These are phyloP conservation scores for Halichondria panicea DNA, from an alignment of 37 sponge, comb jelly and placozoan genomes.

Conservation along the genomic window DNA sequence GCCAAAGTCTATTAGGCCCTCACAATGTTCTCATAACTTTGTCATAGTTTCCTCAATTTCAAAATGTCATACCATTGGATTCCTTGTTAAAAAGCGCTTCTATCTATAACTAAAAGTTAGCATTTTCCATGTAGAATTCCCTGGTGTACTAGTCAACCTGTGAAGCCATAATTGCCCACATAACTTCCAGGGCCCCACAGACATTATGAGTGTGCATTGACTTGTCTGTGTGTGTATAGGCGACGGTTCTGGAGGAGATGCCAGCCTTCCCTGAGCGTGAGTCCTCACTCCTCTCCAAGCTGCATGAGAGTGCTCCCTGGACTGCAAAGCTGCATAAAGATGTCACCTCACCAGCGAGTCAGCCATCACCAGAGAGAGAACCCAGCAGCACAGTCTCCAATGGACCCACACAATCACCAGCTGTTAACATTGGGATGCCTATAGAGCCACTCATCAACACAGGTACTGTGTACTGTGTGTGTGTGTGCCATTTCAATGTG, in stretches of 20 bases:
- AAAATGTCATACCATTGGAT: no score
- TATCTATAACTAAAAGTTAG: no score
- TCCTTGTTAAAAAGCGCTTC: no score
- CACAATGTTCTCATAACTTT: neutral
- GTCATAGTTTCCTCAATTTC: neutral
- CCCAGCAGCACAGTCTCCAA: neutral
- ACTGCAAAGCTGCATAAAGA: slow-evolving; percentile 63
- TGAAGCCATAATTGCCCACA: neutral
- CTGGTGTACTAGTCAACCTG: no score
- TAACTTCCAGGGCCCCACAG: neutral
- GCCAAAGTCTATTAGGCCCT: neutral
- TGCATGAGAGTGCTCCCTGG: slow-evolving; percentile 85
- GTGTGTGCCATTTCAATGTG: no score
- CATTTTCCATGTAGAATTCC: no score
- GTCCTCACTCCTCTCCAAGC: slow-evolving; percentile 81
- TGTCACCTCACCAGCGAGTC: slow-evolving; percentile 10
- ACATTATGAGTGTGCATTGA: neutral
- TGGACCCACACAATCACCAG: no score
- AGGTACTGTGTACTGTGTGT: no score
- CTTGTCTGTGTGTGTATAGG: slow-evolving; percentile 34
- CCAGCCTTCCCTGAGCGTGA: slow-evolving; percentile 94
- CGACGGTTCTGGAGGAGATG: slow-evolving; percentile 93
- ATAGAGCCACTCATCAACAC: no score
- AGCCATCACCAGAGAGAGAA: neutral
- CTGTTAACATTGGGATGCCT: no score